Conservation (phyloP, 2,113 vertebrate species). For the Morone chrysops region DNA sequence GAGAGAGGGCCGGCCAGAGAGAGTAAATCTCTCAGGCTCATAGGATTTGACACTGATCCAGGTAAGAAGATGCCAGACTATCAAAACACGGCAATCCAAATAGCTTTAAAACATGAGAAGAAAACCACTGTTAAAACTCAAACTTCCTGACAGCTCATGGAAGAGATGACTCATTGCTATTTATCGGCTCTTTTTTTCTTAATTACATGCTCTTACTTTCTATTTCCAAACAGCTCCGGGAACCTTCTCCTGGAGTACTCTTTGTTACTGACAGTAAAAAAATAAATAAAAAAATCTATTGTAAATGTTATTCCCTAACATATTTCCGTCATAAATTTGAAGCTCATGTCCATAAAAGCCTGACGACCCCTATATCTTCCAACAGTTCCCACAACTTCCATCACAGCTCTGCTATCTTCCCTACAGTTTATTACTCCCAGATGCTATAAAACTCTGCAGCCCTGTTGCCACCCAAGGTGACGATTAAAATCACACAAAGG, state of each 20-base stretch:
- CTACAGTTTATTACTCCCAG: conserved; percentile 68
- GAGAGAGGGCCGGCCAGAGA: conserved; percentile 23
- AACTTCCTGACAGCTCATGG: conserved; percentile 62
- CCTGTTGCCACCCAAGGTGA: conserved; percentile 68
- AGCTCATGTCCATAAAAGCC: conserved; percentile 47
- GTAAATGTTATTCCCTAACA: conserved; percentile 48
- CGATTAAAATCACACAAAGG: conserved; percentile 64
- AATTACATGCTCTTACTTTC: conserved; percentile 41
- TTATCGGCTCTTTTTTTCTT: conserved; percentile 29
- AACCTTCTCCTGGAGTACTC: not conserved
- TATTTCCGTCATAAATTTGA: conserved; percentile 52
- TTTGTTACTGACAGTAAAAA: not conserved
- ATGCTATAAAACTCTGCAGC: conserved; percentile 58
- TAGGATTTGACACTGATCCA: conserved; percentile 70
- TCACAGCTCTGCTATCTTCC: conserved; percentile 55
- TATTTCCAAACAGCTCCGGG: conserved; percentile 15
- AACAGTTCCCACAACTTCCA: conserved; percentile 52
- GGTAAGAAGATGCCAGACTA: conserved; percentile 70
- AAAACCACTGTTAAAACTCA: conserved; percentile 58
- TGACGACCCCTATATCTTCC: conserved; percentile 38
- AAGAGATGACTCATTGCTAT: conserved; percentile 65
- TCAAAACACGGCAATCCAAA: conserved; percentile 64
- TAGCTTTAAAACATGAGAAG: conserved; percentile 50
- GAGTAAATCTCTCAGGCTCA: conserved; percentile 59
- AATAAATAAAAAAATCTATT: conserved; percentile 36